These are phyloP conservation scores for Patella depressa DNA, from an alignment of 2,888 invertebrate genomes.

Conservation along the genomic window DNA sequence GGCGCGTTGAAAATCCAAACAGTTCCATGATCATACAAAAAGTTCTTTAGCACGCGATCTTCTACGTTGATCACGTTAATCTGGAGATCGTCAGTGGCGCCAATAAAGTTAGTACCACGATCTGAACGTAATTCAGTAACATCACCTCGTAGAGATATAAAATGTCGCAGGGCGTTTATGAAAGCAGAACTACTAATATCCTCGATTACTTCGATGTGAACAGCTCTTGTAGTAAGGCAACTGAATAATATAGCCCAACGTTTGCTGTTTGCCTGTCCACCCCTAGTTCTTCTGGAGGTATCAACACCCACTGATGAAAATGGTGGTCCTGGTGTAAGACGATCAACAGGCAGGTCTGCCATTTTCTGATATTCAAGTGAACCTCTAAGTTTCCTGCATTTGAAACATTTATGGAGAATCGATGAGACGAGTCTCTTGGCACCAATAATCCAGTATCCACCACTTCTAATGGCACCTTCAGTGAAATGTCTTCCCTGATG, in stretches of 20 bases:
- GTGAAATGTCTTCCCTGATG: no score
- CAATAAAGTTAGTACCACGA: conserved; percentile 41
- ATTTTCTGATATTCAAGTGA: conserved; percentile 23
- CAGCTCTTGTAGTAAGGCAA: no score
- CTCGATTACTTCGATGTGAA: no score
- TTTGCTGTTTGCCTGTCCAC: no score
- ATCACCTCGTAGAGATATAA: conserved; percentile 24
- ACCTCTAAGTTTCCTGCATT: conserved; percentile 13
- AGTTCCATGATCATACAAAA: conserved; percentile 23
- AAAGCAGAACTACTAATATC: not conserved
- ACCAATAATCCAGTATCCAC: no score
- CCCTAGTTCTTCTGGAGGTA: not conserved
- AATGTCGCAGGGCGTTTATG: conserved; percentile 18
- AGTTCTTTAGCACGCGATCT: conserved; percentile 20
- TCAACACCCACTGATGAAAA: conserved; percentile 23
- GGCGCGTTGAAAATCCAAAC: conserved; percentile 39
- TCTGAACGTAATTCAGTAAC: conserved; percentile 35
- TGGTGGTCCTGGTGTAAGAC: conserved; percentile 17
- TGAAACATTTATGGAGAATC: no score
- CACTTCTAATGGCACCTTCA: no score
- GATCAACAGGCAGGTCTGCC: conserved; percentile 23
- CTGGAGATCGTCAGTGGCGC: conserved; percentile 27
- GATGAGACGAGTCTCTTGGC: no score
- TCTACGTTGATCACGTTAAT: conserved; percentile 36
- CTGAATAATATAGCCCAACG: no score